Evolutionary conservation across 2,797 vertebrate species (phyloP).

Genomic region (Hippopotamyrus pictus): DNA sequence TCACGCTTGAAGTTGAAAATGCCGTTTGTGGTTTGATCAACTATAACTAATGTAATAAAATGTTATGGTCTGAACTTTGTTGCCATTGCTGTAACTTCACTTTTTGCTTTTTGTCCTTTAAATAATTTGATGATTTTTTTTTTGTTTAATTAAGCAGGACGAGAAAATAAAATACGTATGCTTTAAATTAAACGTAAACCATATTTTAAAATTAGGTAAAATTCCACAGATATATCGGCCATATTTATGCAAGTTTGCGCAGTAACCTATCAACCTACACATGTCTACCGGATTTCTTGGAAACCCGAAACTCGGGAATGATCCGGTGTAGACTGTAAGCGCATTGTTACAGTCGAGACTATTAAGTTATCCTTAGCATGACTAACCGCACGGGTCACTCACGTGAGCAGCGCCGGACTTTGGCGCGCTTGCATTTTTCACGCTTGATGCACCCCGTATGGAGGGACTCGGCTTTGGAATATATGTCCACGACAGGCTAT

Average conservation of each 20-base stretch:
- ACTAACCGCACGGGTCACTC: conserved; percentile 3
- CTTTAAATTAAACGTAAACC: neutral
- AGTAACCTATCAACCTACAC: neutral
- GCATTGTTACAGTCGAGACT: neutral
- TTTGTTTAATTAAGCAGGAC: neutral
- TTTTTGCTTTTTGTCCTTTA: neutral
- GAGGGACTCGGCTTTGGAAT: neutral
- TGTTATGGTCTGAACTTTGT: neutral
- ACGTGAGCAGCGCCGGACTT: neutral
- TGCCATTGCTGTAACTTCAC: neutral
- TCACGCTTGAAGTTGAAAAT: neutral
- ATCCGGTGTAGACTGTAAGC: neutral
- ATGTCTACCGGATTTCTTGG: neutral
- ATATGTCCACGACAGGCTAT: neutral
- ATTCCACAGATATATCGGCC: neutral
- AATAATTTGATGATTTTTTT: neutral
- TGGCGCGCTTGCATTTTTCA: neutral
- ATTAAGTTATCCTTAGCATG: conserved; percentile 11
- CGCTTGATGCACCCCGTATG: neutral
- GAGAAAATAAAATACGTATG: neutral
- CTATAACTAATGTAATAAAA: neutral
- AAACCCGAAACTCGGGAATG: neutral
- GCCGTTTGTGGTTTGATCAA: neutral
- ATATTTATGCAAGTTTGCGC: neutral
- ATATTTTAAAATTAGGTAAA: neutral